A percentile compares a stretch with the other conserved stretches of the same genome.
These are phyloP conservation scores for Carcharodon carcharias DNA, from an alignment of 2,797 vertebrate genomes.

Conservation along the genomic window DNA sequence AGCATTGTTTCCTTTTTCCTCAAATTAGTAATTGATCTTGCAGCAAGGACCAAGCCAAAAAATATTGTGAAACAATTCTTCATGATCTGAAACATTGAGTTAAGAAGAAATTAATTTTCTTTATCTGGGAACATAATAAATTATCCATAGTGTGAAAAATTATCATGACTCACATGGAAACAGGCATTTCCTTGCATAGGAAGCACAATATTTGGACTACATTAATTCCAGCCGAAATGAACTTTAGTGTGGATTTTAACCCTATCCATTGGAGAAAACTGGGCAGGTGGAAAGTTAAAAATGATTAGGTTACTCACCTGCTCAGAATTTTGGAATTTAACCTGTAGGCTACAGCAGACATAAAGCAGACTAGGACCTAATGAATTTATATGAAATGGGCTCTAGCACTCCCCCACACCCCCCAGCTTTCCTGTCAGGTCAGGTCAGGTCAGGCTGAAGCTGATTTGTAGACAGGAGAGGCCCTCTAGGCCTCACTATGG, in stretches of 20 bases:
- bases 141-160: not conserved
- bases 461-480: not conserved
- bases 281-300: not conserved
- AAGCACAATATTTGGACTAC: not conserved
- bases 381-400: not conserved
- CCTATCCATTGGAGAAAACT: not conserved
- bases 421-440: not conserved
- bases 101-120: not conserved
- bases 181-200: not conserved
- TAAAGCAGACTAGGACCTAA: not conserved
- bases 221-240: not conserved
- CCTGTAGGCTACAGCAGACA: not conserved
- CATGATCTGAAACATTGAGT: not conserved
- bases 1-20: not conserved
- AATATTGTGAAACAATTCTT: not conserved
- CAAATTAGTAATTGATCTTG: not conserved
- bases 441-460: not conserved
- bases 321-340: not conserved
- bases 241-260: not conserved
- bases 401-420: no score
- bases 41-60: not conserved
- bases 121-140: not conserved
- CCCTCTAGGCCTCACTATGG: not conserved
- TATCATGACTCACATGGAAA: not conserved
- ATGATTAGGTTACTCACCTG: not conserved